A percentile compares a stretch with the other conserved stretches of the same genome.
Evolutionary conservation across 2,888 invertebrate species (phyloP).

Genomic region (Epirrhoe alternata): DNA sequence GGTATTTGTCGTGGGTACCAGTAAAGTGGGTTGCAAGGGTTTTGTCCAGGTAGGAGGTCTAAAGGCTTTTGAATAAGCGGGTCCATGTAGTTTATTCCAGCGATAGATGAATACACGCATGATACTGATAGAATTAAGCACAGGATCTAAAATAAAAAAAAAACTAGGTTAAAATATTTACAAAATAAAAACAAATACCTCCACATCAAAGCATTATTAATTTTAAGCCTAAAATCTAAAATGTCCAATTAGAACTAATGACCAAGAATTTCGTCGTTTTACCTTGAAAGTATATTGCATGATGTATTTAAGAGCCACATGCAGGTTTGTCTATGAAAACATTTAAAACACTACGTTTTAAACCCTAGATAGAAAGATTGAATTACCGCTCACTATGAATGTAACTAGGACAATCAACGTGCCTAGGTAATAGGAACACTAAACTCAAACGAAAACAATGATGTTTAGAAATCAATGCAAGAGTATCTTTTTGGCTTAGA

Average conservation of each 20-base stretch:
- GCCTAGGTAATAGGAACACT: neutral
- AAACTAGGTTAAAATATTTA: neutral
- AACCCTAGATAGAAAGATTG: too few relatives aligned
- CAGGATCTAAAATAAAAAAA: slow-evolving; percentile 54
- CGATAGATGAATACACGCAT: slow-evolving; percentile 52
- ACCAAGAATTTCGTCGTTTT: too few relatives aligned
- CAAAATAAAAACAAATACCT: too few relatives aligned
- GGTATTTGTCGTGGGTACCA: slow-evolving; percentile 66
- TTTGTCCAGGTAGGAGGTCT: slow-evolving; percentile 41
- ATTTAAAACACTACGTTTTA: too few relatives aligned
- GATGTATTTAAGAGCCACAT: too few relatives aligned
- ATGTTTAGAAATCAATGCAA: slow-evolving; percentile 1
- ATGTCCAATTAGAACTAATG: too few relatives aligned
- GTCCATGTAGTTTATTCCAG: slow-evolving; percentile 60
- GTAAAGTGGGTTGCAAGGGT: slow-evolving; percentile 71
- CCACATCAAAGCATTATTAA: too few relatives aligned
- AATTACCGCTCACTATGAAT: too few relatives aligned
- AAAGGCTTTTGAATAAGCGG: slow-evolving; percentile 38
- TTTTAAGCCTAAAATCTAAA: too few relatives aligned
- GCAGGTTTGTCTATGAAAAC: too few relatives aligned
- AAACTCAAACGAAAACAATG: neutral
- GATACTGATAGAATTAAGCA: slow-evolving; percentile 39
- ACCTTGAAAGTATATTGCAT: too few relatives aligned
- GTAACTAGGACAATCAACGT: too few relatives aligned
- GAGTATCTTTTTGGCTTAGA: neutral